Conservation (phyloP, 2,888 invertebrate species). For the Ochropleura leucogaster region DNA sequence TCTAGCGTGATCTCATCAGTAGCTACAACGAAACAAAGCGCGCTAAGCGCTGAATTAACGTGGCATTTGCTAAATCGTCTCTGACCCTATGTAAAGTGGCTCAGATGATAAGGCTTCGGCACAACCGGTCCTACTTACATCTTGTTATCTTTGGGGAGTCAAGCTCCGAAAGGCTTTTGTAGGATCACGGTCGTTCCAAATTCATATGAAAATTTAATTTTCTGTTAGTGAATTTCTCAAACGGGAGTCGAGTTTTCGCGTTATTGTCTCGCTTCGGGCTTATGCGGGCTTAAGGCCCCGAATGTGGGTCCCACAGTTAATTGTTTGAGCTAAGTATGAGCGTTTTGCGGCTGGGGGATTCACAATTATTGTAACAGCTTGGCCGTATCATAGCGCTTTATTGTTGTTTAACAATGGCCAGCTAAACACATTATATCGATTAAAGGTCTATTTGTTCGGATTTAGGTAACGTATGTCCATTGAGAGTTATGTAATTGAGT, state of each 20-base stretch:
- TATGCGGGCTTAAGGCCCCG: constrained; percentile 84
- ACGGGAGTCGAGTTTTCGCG: constrained; percentile 83
- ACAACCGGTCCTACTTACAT: constrained; percentile 83
- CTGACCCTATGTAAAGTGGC: constrained; percentile 84
- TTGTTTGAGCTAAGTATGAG: constrained; percentile 87
- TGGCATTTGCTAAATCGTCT: constrained; percentile 82
- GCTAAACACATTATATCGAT: constrained; percentile 73
- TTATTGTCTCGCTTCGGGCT: constrained; percentile 85
- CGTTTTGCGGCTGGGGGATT: constrained; percentile 83
- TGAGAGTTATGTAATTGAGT: constrained; percentile 26
- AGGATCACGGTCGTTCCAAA: constrained; percentile 83
- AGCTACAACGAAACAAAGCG: constrained; percentile 77
- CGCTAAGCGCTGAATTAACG: constrained; percentile 85
- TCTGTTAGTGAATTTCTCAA: constrained; percentile 86
- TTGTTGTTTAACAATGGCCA: constrained; percentile 80
- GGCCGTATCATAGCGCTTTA: constrained; percentile 81
- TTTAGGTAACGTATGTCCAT: constrained; percentile 59
- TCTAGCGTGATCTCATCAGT: constrained; percentile 81
- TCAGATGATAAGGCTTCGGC: constrained; percentile 81
- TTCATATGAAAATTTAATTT: constrained; percentile 89
- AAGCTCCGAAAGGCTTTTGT: constrained; percentile 84
- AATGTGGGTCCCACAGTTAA: constrained; percentile 86
- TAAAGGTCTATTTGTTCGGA: constrained; percentile 71
- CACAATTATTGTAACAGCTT: constrained; percentile 86
- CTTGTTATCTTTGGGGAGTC: constrained; percentile 84